A percentile compares a stretch with the other conserved stretches of the same genome.
phyloP scores from a whole-genome alignment of 1,140 invertebrate genomes.

The Eurosta solidaginis region DNA sequence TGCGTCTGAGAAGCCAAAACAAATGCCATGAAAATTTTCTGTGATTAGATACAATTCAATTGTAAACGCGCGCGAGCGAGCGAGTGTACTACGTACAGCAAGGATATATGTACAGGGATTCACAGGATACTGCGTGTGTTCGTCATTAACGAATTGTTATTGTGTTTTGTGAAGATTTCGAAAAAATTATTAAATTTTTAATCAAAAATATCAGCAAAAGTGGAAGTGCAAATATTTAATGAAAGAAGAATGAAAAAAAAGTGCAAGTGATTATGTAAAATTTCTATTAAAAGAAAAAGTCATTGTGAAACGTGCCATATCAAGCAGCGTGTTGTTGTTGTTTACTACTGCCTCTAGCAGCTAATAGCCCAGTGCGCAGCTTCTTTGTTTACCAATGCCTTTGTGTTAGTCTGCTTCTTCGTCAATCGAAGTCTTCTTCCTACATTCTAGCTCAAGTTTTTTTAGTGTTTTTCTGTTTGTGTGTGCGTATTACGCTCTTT shows the following conservation, averaged over 20 bases:
- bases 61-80: constrained; percentile 32
- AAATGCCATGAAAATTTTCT: constrained; percentile 56
- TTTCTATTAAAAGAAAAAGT: neutral
- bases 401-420: neutral
- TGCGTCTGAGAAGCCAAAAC: constrained; percentile 55
- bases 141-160: neutral
- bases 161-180: neutral
- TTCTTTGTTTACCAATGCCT: constrained; percentile 24
- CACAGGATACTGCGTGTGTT: constrained; percentile 12
- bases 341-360: too few relatives aligned
- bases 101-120: too few relatives aligned
- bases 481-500: neutral
- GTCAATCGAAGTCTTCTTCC: neutral
- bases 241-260: too few relatives aligned
- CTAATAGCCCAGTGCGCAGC: constrained; percentile 21
- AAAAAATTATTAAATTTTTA: neutral
- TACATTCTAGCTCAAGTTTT: neutral
- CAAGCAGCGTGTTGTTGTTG: neutral
- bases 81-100: constrained; percentile 13
- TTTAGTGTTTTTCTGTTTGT: neutral
- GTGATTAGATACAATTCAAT: constrained; percentile 58
- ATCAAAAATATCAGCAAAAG: neutral
- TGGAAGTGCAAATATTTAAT: neutral
- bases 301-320: constrained; percentile 4
- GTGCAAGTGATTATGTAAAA: neutral